These are phyloP conservation scores for Lutjanus argentimaculatus DNA, from an alignment of 2,797 vertebrate species.

Conservation along the genomic window DNA sequence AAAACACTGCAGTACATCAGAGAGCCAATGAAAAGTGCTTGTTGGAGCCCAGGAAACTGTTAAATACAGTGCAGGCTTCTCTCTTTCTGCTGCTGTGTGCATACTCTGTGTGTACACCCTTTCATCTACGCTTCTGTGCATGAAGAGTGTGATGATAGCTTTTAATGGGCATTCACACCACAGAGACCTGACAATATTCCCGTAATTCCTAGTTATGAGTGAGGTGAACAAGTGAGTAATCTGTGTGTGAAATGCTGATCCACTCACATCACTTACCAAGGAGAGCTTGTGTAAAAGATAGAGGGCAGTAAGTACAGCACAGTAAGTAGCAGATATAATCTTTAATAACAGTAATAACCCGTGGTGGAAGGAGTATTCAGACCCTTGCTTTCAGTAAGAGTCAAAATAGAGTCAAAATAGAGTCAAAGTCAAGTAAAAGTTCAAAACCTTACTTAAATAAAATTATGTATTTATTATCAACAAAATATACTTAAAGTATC, in stretches of 20 bases:
- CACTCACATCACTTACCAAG: slow-evolving; percentile 34
- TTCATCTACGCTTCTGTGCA: slow-evolving; percentile 36
- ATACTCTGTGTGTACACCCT: slow-evolving; percentile 5
- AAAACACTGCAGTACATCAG: slow-evolving; percentile 41
- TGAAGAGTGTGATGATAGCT: slow-evolving; percentile 49
- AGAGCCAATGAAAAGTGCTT: slow-evolving; percentile 25
- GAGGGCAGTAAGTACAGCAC: slow-evolving; percentile 7
- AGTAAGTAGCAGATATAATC: slow-evolving; percentile 28
- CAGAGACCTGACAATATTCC: slow-evolving; percentile 40
- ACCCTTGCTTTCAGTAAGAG: too few relatives aligned
- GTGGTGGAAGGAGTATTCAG: too few relatives aligned
- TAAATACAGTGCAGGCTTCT: slow-evolving; percentile 27
- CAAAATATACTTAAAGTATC: too few relatives aligned
- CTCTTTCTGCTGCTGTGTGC: slow-evolving; percentile 17
- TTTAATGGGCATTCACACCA: slow-evolving; percentile 43
- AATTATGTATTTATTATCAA: too few relatives aligned
- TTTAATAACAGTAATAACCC: slow-evolving; percentile 26
- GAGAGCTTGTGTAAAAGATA: slow-evolving; percentile 38
- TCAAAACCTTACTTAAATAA: too few relatives aligned
- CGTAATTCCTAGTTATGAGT: slow-evolving; percentile 59
- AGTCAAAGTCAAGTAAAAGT: too few relatives aligned
- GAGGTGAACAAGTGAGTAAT: slow-evolving; percentile 54
- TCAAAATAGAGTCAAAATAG: too few relatives aligned
- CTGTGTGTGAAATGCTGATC: slow-evolving; percentile 49
- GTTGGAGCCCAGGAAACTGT: slow-evolving; percentile 21